Evolutionary conservation across 2,113 vertebrate genomes (phyloP).

Genomic region (Eleginops maclovinus): DNA sequence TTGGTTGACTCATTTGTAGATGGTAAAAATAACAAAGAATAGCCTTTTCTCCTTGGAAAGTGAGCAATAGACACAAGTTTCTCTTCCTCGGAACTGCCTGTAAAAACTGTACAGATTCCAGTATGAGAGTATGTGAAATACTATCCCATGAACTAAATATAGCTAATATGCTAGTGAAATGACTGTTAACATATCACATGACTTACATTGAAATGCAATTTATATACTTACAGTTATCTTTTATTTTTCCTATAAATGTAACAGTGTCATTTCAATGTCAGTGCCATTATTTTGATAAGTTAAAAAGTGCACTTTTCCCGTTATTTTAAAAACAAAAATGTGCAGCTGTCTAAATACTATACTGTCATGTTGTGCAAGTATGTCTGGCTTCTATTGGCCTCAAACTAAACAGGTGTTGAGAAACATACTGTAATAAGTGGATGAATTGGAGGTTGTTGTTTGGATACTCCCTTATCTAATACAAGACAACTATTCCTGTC

Average conservation of each 20-base stretch:
- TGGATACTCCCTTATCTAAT: conserved; percentile 14
- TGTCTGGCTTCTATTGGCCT: not conserved
- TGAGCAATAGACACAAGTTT: not conserved
- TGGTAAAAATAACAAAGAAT: not conserved
- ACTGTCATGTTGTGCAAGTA: not conserved
- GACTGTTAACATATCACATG: not conserved
- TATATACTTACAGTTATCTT: not conserved
- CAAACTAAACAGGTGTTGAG: not conserved
- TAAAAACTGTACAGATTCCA: not conserved
- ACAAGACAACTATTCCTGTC: conserved; percentile 36
- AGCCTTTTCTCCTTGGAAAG: not conserved
- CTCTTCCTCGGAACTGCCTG: not conserved
- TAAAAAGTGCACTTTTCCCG: not conserved
- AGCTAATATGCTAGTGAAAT: not conserved
- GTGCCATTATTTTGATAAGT: not conserved
- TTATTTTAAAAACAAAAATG: not conserved
- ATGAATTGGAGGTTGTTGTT: conserved; percentile 15
- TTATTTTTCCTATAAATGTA: not conserved
- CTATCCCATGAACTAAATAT: not conserved
- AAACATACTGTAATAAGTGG: not conserved
- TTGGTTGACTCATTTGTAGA: not conserved
- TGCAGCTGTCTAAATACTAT: not conserved
- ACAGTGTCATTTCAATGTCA: not conserved
- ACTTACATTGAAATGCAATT: not conserved
- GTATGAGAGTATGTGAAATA: not conserved